These are phyloP conservation scores for Pristionchus maxplancki DNA, from an alignment of 2,888 invertebrate species.

Conservation along the genomic window DNA sequence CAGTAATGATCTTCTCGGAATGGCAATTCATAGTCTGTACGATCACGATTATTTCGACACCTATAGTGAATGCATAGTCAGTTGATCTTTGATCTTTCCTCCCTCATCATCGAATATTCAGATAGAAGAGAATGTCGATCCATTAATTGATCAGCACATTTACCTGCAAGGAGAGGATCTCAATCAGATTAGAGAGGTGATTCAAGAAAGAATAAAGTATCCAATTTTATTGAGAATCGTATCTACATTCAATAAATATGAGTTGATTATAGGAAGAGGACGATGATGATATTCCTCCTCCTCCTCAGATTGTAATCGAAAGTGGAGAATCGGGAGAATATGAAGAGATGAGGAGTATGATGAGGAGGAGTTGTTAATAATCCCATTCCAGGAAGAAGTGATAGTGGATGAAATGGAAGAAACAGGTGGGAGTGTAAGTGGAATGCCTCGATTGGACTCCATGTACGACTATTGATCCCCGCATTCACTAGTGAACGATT, in stretches of 20 bases:
- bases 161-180: neutral
- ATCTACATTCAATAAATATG: too few species aligned
- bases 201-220: neutral
- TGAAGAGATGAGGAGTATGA: neutral
- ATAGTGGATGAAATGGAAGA: slow-evolving; percentile 14
- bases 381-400: neutral
- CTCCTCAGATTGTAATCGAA: slow-evolving; percentile 30
- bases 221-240: neutral
- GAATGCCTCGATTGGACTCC: slow-evolving; percentile 26
- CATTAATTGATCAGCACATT: neutral
- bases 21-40: neutral
- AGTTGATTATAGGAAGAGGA: slow-evolving; percentile 31
- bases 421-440: neutral
- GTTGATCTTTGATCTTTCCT: slow-evolving; percentile 26
- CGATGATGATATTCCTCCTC: slow-evolving; percentile 31
- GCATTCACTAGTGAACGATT: neutral
- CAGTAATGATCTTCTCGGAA: neutral
- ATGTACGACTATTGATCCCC: neutral
- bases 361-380: neutral
- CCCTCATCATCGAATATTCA: neutral
- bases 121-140: slow-evolving; percentile 19
- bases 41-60: neutral
- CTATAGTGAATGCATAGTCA: slow-evolving; percentile 26
- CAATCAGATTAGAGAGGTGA: neutral
- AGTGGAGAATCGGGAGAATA: neutral